These are phyloP conservation scores for Gortyna flavago DNA, from an alignment of 2,888 invertebrate species.

Conservation along the genomic window DNA sequence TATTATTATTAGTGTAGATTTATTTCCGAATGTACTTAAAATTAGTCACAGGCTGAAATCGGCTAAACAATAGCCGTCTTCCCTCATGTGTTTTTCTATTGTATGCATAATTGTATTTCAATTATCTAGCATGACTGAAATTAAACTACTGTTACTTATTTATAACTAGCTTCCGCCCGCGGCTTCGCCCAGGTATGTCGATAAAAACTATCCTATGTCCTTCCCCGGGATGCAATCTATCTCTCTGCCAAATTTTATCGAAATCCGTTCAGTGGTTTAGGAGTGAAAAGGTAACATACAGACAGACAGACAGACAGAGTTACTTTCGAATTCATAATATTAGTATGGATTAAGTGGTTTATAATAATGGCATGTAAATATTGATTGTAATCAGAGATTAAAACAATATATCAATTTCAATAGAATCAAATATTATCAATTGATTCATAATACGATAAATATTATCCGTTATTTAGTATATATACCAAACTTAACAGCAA, in stretches of 20 bases:
- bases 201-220: too few species aligned
- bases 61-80: not conserved
- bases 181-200: too few species aligned
- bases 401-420: slow-evolving; percentile 13
- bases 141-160: not conserved
- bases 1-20: not conserved
- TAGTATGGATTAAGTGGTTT: too few species aligned
- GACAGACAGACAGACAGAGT: too few species aligned
- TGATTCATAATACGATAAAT: slow-evolving; percentile 16
- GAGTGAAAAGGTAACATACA: too few species aligned
- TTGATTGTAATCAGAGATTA: slow-evolving; percentile 30
- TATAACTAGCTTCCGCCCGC: too few species aligned
- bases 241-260: too few species aligned
- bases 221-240: too few species aligned
- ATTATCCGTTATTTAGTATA: slow-evolving; percentile 16
- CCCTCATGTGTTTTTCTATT: not conserved
- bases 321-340: too few species aligned
- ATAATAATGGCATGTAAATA: slow-evolving; percentile 9
- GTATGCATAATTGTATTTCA: not conserved
- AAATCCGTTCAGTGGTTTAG: too few species aligned
- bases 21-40: not conserved
- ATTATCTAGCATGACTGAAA: not conserved
- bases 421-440: slow-evolving; percentile 39
- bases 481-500: not conserved
- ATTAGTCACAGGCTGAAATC: not conserved